phyloP scores from a whole-genome alignment of 2,113 vertebrate genomes.

The Neodon shergylaensis region DNA sequence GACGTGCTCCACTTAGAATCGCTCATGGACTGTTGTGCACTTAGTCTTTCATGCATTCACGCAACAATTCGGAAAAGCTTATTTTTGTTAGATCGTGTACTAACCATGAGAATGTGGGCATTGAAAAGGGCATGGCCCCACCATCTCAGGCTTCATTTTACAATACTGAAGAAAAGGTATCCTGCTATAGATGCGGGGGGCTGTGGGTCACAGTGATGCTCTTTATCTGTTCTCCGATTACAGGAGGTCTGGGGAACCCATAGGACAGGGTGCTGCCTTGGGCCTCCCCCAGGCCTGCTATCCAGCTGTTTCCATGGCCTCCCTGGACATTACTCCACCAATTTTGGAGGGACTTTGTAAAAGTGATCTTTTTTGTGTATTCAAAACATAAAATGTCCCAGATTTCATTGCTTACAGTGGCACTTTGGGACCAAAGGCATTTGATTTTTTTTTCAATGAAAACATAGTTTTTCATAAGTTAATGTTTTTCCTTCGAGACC shows the following conservation, averaged over 20 bases:
- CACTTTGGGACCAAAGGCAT: conserved; percentile 37
- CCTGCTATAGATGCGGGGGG: not conserved
- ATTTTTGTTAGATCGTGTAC: not conserved
- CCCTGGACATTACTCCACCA: not conserved
- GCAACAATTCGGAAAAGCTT: not conserved
- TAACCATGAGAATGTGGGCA: not conserved
- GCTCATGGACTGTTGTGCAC: not conserved
- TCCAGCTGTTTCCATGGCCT: not conserved
- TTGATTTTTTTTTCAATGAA: conserved; percentile 8
- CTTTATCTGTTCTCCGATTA: not conserved
- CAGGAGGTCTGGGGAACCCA: not conserved
- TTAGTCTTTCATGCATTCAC: not conserved
- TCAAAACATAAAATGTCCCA: conserved; percentile 48
- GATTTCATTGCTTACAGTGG: conserved; percentile 56
- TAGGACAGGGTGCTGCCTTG: not conserved
- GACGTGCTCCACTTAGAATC: not conserved
- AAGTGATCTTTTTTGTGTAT: not conserved
- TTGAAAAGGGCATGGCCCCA: not conserved
- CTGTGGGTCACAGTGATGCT: not conserved
- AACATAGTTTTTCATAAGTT: conserved; percentile 65
- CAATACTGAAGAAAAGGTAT: not conserved
- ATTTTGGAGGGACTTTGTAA: conserved; percentile 7
- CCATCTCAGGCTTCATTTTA: not conserved
- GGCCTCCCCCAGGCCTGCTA: not conserved
- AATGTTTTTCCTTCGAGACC: conserved; percentile 70